Evolutionary conservation across 2,797 vertebrate genomes (phyloP), one percentile per base, ranked within the genome.

Genomic region (Rhodeus uyekii): DNA sequence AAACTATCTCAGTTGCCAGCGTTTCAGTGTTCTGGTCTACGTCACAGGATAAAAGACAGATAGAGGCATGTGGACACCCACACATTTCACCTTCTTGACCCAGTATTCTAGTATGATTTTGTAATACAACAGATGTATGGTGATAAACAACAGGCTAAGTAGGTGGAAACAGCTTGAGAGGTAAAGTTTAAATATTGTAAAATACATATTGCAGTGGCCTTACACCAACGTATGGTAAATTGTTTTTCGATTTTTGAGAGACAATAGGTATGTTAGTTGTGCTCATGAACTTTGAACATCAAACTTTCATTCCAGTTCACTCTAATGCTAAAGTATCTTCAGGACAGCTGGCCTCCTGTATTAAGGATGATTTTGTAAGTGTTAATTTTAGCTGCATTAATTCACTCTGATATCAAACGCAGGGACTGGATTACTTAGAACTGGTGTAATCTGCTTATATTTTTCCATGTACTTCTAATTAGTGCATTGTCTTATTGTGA

Each of bases 111-210:
- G 79, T 64, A 29, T 63, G 68, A 60, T 50, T 38, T 73, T 73
- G 4, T 38, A 75, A 67, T 32, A 42, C 60, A 81, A 67, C 80
- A 81, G 24, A 55, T 67, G 71, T 55, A 4, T 36, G 32, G 19
- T 80, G 16, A 53, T n/a, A 29, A 48, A 64, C 68, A 73, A 53
- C 60, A 81, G 34, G 24, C 46, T 50, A 64, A 81, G 71, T 74
- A 81, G 80, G 60, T 44, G 71, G 61, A 81, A 73, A 81, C 18
- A 53, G 61, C 46, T 74, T 71, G 67, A 34, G 67, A 80, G 38
- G 53, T 79, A 68, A 60, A 34, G 29, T 79, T 34, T 42, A 32
- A 67, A 75, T 64, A 48, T 73, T 81, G 44, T 64, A 64, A 64
- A 73, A 73, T 81, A 1, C 44, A 74, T 44, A 39, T 14, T 65